These are phyloP conservation scores for Gnathonemus echidnorhynchus DNA, from an alignment of 2,113 vertebrate species.

Conservation along the genomic window DNA sequence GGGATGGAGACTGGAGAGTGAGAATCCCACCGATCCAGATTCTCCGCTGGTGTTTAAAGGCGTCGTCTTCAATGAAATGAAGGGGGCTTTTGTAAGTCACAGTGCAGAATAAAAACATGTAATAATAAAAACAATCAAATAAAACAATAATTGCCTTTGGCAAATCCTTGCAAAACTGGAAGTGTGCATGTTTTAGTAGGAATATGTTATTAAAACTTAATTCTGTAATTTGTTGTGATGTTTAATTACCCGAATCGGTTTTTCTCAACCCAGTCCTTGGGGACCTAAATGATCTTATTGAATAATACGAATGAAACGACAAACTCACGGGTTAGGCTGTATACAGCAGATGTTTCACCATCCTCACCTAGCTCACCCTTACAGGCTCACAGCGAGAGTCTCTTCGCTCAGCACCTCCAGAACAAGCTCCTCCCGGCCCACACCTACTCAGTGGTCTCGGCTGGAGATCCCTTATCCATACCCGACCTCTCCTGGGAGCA, in stretches of 20 bases:
- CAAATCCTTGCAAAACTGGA: background rate
- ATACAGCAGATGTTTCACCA: background rate
- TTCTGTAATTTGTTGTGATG: background rate
- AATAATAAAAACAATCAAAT: background rate
- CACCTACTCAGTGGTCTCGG: slow-evolving; percentile 82
- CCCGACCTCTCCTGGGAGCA: slow-evolving; percentile 90
- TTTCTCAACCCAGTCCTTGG: background rate
- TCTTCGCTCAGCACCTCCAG: slow-evolving; percentile 84
- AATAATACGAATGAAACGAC: background rate
- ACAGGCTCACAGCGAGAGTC: slow-evolving; percentile 72
- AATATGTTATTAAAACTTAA: background rate
- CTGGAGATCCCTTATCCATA: slow-evolving; percentile 83
- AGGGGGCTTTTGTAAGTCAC: slow-evolving; percentile 86
- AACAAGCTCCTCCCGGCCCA: slow-evolving; percentile 86
- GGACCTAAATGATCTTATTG: background rate
- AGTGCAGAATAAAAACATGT: background rate
- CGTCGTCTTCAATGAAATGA: slow-evolving; percentile 98
- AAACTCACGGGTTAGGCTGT: background rate
- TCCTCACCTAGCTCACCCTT: background rate
- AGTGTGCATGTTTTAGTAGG: background rate
- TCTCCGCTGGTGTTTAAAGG: slow-evolving; percentile 84
- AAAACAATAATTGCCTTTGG: background rate
- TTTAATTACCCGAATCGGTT: background rate
- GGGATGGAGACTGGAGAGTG: slow-evolving; percentile 91
- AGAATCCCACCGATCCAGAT: slow-evolving; percentile 65